Percentiles rank a stretch among this genome's conserved stretches.
These are phyloP conservation scores for Ambastaia sidthimunki DNA, from an alignment of 2,797 vertebrate species.

Conservation along the genomic window DNA sequence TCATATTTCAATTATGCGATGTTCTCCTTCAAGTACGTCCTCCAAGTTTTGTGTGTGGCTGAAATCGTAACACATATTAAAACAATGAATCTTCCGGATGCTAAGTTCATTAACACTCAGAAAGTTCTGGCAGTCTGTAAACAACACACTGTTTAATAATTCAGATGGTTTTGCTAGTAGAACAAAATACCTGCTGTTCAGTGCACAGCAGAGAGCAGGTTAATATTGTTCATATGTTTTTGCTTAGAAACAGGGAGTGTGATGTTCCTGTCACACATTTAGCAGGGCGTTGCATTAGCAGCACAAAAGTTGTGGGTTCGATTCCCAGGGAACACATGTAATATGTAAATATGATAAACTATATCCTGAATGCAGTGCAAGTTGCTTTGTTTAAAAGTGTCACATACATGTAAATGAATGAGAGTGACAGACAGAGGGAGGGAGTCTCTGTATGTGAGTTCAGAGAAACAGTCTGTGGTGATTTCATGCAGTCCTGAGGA, in stretches of 20 bases:
- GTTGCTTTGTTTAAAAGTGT: no score
- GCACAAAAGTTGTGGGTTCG: no score
- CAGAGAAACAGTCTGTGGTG: conserved; percentile 2
- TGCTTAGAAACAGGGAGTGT: not conserved
- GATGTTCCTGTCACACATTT: not conserved
- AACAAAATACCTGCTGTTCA: not conserved
- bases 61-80: conserved; percentile 15
- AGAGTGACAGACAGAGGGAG: conserved; percentile 8
- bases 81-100: not conserved
- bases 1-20: not conserved
- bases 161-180: not conserved
- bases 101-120: not conserved
- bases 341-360: no score
- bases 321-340: no score
- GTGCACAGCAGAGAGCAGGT: not conserved
- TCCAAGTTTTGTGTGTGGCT: no score
- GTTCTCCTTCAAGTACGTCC: no score
- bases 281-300: no score
- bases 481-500: conserved; percentile 5
- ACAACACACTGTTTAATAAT: conserved; percentile 12
- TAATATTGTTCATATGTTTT: not conserved
- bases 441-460: not conserved
- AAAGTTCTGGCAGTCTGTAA: not conserved
- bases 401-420: no score
- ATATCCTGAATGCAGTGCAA: no score